A percentile compares a stretch with the other conserved stretches of the same genome.
Conservation (phyloP, 2,113 vertebrate species). For the Mesitornis unicolor region DNA sequence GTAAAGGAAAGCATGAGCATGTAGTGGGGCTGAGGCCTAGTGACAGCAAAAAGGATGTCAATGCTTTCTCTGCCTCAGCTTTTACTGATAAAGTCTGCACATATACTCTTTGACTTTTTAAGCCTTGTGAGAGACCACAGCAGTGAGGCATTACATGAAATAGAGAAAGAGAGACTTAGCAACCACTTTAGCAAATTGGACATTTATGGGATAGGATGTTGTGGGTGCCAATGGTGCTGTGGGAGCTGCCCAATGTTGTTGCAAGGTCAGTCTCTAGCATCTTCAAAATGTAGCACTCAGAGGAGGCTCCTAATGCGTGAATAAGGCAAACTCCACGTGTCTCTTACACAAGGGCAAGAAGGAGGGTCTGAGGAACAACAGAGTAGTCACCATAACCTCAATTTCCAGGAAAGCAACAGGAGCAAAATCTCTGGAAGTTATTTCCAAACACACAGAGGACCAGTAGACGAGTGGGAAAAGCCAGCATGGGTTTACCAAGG, state of each 20-base stretch:
- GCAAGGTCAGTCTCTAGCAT: background rate
- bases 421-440: background rate
- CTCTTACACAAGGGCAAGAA: background rate
- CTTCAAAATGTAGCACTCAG: background rate
- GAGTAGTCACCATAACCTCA: background rate
- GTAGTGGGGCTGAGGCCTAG: background rate
- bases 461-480: background rate
- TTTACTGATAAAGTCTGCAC: background rate
- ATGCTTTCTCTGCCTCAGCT: background rate
- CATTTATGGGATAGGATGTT: background rate
- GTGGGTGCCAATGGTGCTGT: fast-evolving
- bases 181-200: background rate
- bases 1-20: background rate
- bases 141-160: background rate
- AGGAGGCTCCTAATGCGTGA: background rate
- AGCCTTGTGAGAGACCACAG: background rate
- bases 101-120: background rate
- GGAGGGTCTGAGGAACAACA: background rate
- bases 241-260: background rate
- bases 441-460: background rate
- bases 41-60: background rate
- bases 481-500: background rate
- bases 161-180: background rate
- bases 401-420: background rate
- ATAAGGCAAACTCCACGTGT: fast-evolving